phyloP scores from a whole-genome alignment of 2,797 vertebrate species.

The Sternotherus odoratus region DNA sequence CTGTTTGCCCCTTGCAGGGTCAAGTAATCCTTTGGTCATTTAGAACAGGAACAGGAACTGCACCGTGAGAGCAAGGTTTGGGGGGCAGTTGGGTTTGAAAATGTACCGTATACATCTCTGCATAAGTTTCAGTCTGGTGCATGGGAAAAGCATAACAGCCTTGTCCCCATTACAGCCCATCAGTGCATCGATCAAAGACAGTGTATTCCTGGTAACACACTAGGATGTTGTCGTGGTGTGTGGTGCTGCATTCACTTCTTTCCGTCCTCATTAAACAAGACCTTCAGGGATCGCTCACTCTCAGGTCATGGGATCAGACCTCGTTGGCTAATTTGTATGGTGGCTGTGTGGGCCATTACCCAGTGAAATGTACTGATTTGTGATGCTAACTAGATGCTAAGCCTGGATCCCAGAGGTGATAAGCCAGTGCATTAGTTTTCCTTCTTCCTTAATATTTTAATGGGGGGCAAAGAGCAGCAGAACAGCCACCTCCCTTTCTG shows the following conservation, averaged over 20 bases:
- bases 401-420: slow-evolving; percentile 28
- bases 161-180: accelerated
- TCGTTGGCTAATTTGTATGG: slow-evolving; percentile 9
- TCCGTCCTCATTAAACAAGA: slow-evolving; percentile 16
- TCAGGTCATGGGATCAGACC: neutral
- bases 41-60: no score
- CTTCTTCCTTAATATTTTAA: slow-evolving; percentile 34
- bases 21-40: neutral
- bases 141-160: accelerated
- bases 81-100: neutral
- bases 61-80: neutral
- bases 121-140: accelerated
- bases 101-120: accelerated
- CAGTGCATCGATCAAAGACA: accelerated
- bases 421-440: slow-evolving; percentile 8
- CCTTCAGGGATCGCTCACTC: neutral
- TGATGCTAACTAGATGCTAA: slow-evolving; percentile 19
- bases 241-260: neutral
- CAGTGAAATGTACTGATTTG: neutral
- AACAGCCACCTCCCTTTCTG: neutral
- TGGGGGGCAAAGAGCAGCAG: neutral
- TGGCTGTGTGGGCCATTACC: slow-evolving; percentile 21
- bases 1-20: neutral
- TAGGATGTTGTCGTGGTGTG: neutral
- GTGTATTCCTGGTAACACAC: accelerated